phyloP scores from a whole-genome alignment of 2,797 vertebrate genomes.

The Halcyon leucocephala region DNA sequence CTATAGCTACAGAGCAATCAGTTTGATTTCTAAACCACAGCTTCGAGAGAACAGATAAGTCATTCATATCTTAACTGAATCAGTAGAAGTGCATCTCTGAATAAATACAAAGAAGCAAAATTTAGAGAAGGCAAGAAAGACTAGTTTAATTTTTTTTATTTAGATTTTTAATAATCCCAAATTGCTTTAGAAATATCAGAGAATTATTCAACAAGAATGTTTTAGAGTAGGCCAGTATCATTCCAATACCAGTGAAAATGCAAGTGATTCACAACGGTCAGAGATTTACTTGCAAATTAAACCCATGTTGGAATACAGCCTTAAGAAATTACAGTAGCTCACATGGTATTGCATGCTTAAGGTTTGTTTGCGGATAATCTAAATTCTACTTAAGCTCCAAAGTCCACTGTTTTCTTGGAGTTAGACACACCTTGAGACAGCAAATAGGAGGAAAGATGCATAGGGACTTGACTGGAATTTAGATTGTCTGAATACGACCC shows the following conservation, averaged over 20 bases:
- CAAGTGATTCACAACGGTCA: neutral
- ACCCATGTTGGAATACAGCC: neutral
- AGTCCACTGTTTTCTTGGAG: neutral
- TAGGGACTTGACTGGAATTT: neutral
- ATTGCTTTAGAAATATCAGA: neutral
- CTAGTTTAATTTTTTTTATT: too few species aligned
- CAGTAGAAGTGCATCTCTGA: neutral
- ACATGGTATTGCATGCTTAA: neutral
- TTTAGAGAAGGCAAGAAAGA: neutral
- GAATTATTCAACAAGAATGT: neutral
- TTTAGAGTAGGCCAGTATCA: neutral
- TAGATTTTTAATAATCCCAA: neutral
- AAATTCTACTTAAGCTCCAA: neutral
- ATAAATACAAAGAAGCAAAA: neutral
- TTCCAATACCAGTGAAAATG: neutral
- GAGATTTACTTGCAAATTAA: neutral
- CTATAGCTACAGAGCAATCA: neutral
- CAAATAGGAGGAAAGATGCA: neutral
- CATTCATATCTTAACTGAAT: neutral
- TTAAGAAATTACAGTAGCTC: neutral
- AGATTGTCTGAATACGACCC: neutral
- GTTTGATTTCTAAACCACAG: neutral
- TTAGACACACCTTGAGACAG: neutral
- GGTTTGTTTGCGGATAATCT: neutral
- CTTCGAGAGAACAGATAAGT: neutral